phyloP scores from a whole-genome alignment of 2,888 invertebrate genomes.

The Cenopis cana region DNA sequence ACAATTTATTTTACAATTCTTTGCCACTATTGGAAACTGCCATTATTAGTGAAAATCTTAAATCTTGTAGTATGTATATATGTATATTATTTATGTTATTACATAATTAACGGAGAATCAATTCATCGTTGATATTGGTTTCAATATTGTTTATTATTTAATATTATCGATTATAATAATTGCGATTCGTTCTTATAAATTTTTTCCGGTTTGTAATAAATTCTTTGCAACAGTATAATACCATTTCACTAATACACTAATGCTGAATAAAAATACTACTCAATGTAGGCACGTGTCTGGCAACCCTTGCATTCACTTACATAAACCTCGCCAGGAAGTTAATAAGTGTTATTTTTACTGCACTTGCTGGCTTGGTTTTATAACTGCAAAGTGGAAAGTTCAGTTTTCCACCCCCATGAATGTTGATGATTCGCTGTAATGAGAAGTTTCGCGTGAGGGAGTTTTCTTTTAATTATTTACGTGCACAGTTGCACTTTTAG shows the following conservation, averaged over 20 bases:
- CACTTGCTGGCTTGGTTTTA: slow-evolving; percentile 57
- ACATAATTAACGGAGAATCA: no score
- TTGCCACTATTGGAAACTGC: no score
- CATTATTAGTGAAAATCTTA: no score
- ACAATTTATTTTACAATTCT: no score
- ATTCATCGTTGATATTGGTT: no score
- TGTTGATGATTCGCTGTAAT: slow-evolving; percentile 38
- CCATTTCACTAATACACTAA: neutral
- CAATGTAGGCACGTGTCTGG: neutral
- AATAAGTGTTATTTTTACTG: slow-evolving; percentile 63
- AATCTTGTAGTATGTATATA: no score
- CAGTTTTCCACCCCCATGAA: slow-evolving; percentile 48
- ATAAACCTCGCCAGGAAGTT: slow-evolving; percentile 55
- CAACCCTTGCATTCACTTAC: slow-evolving; percentile 39
- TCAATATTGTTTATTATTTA: no score
- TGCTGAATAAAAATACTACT: neutral
- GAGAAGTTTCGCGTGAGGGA: slow-evolving; percentile 28
- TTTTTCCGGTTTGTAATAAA: no score
- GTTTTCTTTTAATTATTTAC: slow-evolving; percentile 37
- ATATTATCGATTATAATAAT: no score
- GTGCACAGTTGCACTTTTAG: slow-evolving; percentile 3
- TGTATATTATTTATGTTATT: no score
- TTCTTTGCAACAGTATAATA: neutral
- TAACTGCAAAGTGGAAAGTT: slow-evolving; percentile 57
- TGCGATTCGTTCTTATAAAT: no score